phyloP scores from a whole-genome alignment of 2,113 vertebrate species.

The Bubo scandiacus region DNA sequence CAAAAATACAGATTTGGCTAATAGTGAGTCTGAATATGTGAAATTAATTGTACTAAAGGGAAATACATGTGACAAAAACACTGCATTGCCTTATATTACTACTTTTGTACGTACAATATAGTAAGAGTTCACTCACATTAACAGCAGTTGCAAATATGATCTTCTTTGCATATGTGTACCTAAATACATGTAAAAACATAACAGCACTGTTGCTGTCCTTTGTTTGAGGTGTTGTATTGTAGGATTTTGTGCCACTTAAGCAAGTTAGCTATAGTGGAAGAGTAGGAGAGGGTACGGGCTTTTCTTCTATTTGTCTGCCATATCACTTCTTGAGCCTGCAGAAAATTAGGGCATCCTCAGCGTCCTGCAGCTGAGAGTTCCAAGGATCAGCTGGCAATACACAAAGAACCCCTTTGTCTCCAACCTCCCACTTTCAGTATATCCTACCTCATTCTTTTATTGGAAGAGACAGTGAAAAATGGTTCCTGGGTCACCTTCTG shows the following conservation, averaged over 20 bases:
- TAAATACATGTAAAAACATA: background rate
- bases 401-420: background rate
- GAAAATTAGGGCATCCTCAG: background rate
- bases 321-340: background rate
- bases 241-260: background rate
- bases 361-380: background rate
- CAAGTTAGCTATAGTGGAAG: background rate
- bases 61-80: background rate
- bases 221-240: background rate
- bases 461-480: background rate
- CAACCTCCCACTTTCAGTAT: background rate
- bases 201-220: background rate
- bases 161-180: background rate
- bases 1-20: background rate
- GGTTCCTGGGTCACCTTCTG: background rate
- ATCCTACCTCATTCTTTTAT: background rate
- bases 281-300: background rate
- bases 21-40: background rate
- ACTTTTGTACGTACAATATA: background rate
- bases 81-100: background rate
- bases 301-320: background rate
- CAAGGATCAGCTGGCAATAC: background rate
- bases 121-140: background rate
- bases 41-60: background rate
- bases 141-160: background rate